A percentile compares a stretch with the other conserved stretches of the same genome.
These are phyloP conservation scores for Protobothrops mucrosquamatus DNA, from an alignment of 2,113 vertebrate species.

Conservation along the genomic window DNA sequence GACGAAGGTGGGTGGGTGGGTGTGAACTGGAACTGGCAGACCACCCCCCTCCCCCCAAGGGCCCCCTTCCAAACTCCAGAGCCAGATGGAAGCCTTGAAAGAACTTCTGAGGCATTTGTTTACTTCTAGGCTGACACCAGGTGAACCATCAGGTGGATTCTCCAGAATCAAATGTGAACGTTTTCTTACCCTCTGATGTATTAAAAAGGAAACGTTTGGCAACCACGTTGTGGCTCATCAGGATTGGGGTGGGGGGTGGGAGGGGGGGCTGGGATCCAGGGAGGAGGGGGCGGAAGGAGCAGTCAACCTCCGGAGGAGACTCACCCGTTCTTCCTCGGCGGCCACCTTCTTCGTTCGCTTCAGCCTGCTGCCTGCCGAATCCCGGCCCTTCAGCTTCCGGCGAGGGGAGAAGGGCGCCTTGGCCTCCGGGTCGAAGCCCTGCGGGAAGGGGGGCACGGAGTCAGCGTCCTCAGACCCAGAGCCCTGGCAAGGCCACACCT, in stretches of 20 bases:
- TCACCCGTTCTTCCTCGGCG: constrained; percentile 78
- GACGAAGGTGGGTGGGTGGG: accelerated
- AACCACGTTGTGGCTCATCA: neutral
- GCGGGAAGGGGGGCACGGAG: neutral
- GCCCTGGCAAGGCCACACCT: accelerated
- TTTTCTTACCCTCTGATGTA: neutral
- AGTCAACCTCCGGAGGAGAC: neutral
- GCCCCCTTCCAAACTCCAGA: neutral
- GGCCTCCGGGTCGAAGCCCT: constrained; percentile 84
- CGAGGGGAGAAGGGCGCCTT: constrained; percentile 77
- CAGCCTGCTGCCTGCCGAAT: constrained; percentile 75
- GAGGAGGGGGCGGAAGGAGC: neutral
- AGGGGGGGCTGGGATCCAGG: accelerated
- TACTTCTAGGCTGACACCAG: no score
- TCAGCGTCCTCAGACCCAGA: no score
- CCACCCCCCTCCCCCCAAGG: neutral
- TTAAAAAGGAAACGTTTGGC: neutral
- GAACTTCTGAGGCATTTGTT: no score
- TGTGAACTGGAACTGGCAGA: neutral
- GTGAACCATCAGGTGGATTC: no score
- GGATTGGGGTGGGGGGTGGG: accelerated
- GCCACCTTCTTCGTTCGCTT: constrained; percentile 82
- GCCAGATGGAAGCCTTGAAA: neutral
- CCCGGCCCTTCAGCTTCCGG: constrained; percentile 78
- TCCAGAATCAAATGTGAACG: neutral